These are phyloP conservation scores for Mesochorus sp. DNA, from an alignment of 2,888 invertebrate species.

Conservation along the genomic window DNA sequence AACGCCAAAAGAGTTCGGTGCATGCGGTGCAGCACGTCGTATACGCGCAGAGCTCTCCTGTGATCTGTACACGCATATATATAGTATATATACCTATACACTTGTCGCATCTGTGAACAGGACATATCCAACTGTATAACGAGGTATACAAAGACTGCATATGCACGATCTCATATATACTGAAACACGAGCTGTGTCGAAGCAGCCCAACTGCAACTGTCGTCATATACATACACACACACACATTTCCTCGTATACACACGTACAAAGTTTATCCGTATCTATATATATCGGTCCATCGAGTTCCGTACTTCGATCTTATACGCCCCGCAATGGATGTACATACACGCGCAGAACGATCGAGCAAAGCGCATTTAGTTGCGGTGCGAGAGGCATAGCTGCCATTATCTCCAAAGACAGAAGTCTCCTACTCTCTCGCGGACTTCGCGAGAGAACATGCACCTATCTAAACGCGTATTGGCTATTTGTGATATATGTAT, in stretches of 20 bases:
- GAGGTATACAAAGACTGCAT: slow-evolving; percentile 31
- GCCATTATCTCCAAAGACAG: slow-evolving; percentile 66
- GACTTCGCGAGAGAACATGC: slow-evolving; percentile 13
- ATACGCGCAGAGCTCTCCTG: slow-evolving; percentile 40
- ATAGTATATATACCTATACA: too few species aligned
- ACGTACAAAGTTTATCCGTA: slow-evolving; percentile 19
- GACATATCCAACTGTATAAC: slow-evolving; percentile 52
- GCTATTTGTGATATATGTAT: too few species aligned
- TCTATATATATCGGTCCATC: slow-evolving; percentile 8
- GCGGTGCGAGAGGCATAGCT: slow-evolving; percentile 31
- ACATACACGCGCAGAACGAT: slow-evolving; percentile 23
- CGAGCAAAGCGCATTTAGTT: slow-evolving; percentile 23
- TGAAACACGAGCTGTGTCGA: slow-evolving; percentile 1
- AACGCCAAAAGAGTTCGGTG: slow-evolving; percentile 64
- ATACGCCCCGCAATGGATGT: slow-evolving; percentile 53
- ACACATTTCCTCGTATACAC: background rate
- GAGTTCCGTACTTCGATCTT: slow-evolving; percentile 13
- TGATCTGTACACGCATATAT: slow-evolving; percentile 18
- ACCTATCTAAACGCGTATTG: slow-evolving; percentile 20
- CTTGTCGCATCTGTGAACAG: slow-evolving; percentile 43
- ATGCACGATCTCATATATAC: slow-evolving; percentile 4
- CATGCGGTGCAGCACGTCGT: slow-evolving; percentile 39
- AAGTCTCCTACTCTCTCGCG: slow-evolving; percentile 23
- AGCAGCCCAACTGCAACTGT: slow-evolving; percentile 1
- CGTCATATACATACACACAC: background rate